These are phyloP conservation scores for Amniataba percoides DNA, from an alignment of 2,797 vertebrate species.

Conservation along the genomic window DNA sequence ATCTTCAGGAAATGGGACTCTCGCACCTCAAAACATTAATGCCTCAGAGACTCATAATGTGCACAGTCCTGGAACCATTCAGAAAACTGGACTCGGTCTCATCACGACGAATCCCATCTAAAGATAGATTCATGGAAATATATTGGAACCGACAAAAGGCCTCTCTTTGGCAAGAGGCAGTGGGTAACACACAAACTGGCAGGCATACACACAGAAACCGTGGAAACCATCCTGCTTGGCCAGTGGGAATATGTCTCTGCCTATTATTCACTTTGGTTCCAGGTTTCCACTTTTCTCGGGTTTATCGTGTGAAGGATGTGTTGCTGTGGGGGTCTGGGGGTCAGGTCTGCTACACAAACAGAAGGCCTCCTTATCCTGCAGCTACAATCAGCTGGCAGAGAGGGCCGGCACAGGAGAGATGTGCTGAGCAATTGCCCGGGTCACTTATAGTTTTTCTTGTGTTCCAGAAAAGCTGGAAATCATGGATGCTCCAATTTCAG, in stretches of 20 bases:
- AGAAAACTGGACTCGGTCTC: constrained; percentile 60
- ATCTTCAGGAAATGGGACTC: constrained; percentile 53
- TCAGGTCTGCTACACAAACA: constrained; percentile 67
- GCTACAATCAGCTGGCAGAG: constrained; percentile 63
- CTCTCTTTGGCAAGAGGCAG: constrained; percentile 69
- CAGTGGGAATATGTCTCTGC: constrained; percentile 76
- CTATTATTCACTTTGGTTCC: constrained; percentile 67
- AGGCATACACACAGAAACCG: constrained; percentile 43
- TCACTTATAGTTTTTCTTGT: constrained; percentile 36
- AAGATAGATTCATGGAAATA: constrained; percentile 74
- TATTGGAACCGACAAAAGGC: constrained; percentile 72
- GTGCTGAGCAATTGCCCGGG: constrained; percentile 42
- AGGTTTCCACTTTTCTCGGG: constrained; percentile 64
- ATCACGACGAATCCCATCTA: constrained; percentile 58
- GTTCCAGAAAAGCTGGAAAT: constrained; percentile 34
- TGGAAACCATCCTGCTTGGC: constrained; percentile 59
- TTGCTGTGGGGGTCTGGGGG: constrained; percentile 63
- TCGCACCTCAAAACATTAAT: constrained; percentile 59
- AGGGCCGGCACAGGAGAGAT: constrained; percentile 51
- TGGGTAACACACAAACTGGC: constrained; percentile 65
- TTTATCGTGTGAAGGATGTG: constrained; percentile 76
- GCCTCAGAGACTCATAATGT: constrained; percentile 62
- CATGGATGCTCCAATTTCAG: constrained; percentile 35
- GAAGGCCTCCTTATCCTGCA: constrained; percentile 50
- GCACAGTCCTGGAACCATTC: constrained; percentile 69